Evolutionary conservation across 2,113 vertebrate genomes (phyloP).

Genomic region (Forbesichthys papilliferus): DNA sequence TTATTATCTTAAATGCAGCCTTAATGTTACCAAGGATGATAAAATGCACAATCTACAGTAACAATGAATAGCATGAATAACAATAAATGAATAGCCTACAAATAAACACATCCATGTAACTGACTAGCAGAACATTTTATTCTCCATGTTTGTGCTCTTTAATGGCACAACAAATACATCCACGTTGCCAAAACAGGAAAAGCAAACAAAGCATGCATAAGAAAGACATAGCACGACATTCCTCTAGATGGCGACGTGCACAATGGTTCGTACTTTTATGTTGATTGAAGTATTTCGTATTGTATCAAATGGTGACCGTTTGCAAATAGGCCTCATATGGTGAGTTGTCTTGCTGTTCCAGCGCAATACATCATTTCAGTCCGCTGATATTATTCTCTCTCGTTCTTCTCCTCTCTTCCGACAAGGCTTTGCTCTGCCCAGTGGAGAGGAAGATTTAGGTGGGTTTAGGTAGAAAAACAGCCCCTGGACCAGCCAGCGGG

Average conservation of each 20-base stretch:
- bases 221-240: neutral
- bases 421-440: conserved; percentile 1
- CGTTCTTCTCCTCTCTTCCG: neutral
- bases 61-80: no score
- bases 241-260: conserved; percentile 19
- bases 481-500: conserved; percentile 76
- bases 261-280: neutral
- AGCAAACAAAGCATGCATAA: no score
- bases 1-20: no score
- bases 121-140: no score
- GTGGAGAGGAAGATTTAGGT: conserved; percentile 15
- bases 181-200: no score
- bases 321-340: conserved; percentile 12
- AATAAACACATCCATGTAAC: no score
- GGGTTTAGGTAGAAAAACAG: conserved; percentile 37
- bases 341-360: conserved; percentile 2
- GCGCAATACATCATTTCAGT: neutral
- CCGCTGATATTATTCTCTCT: neutral
- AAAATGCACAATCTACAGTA: no score
- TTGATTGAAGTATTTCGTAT: neutral
- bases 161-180: no score
- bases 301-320: neutral
- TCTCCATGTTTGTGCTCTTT: no score
- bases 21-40: no score
- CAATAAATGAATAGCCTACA: no score